Conservation (phyloP, 2,888 invertebrate species). For the Amphipoea oculea region DNA sequence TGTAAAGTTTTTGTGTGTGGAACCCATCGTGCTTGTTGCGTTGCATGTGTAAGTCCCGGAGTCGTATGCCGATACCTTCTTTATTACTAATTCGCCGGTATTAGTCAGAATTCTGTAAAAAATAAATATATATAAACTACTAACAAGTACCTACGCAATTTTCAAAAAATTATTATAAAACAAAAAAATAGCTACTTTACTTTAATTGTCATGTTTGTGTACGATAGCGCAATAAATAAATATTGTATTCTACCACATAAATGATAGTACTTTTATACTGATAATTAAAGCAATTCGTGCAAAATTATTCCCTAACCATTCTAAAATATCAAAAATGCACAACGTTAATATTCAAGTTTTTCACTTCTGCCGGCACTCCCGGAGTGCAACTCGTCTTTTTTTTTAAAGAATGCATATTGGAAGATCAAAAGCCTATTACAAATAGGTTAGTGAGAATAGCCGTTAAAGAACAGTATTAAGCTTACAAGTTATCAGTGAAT, state of each 20-base stretch:
- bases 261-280: too few relatives aligned
- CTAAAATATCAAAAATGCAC: too few relatives aligned
- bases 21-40: conserved; percentile 81
- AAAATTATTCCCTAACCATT: too few relatives aligned
- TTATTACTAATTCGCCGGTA: conserved; percentile 75
- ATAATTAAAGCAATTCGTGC: too few relatives aligned
- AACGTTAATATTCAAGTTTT: too few relatives aligned
- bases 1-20: conserved; percentile 80
- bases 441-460: neutral
- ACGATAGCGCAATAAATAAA: too few relatives aligned
- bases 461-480: conserved; percentile 23
- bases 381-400: too few relatives aligned
- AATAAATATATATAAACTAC: conserved; percentile 36
- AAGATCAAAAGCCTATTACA: neutral
- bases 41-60: conserved; percentile 84
- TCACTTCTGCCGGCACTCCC: too few relatives aligned
- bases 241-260: too few relatives aligned
- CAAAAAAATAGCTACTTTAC: too few relatives aligned
- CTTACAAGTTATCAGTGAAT: conserved; percentile 81
- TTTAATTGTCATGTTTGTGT: too few relatives aligned
- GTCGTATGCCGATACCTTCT: conserved; percentile 74
- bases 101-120: conserved; percentile 74
- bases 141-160: neutral
- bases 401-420: neutral
- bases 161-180: too few relatives aligned